Evolutionary conservation across 2,113 vertebrate species (phyloP).

Genomic region (Ptilorrhoa leucosticta): DNA sequence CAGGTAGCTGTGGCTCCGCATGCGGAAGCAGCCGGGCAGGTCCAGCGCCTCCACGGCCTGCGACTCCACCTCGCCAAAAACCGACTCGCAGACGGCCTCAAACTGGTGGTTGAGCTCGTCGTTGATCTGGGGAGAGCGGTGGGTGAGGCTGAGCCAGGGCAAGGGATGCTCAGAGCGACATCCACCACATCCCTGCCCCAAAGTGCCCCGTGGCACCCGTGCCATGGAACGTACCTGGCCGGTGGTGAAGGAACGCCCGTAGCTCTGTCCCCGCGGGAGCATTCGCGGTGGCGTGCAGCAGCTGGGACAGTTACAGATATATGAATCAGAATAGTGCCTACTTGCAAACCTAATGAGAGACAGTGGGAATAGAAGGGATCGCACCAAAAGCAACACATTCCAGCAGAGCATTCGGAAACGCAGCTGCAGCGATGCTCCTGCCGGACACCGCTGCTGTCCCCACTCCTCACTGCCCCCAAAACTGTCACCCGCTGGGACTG

Average conservation of each 20-base stretch:
- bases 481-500: not conserved
- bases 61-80: slow-evolving; percentile 94
- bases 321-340: slow-evolving; percentile 84
- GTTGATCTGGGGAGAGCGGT: slow-evolving; percentile 75
- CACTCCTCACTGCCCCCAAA: not conserved
- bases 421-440: not conserved
- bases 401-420: slow-evolving; percentile 5
- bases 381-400: slow-evolving; percentile 13
- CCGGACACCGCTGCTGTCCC: fast-evolving
- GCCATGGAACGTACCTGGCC: slow-evolving; percentile 78
- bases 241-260: slow-evolving; percentile 93
- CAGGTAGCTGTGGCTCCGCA: slow-evolving; percentile 97
- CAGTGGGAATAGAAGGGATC: slow-evolving; percentile 27
- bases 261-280: slow-evolving; percentile 87
- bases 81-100: slow-evolving; percentile 91
- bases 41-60: slow-evolving; percentile 96
- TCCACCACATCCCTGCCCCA: not conserved
- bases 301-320: slow-evolving; percentile 84
- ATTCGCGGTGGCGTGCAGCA: slow-evolving; percentile 86
- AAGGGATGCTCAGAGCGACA: not conserved
- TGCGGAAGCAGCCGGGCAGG: slow-evolving; percentile 96
- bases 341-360: slow-evolving; percentile 71
- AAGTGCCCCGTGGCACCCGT: not conserved
- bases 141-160: not conserved
- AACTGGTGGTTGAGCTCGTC: slow-evolving; percentile 92